A percentile compares a stretch with the other conserved stretches of the same genome.
Conservation (phyloP, 2,888 invertebrate genomes). For the Aquatica leii region DNA sequence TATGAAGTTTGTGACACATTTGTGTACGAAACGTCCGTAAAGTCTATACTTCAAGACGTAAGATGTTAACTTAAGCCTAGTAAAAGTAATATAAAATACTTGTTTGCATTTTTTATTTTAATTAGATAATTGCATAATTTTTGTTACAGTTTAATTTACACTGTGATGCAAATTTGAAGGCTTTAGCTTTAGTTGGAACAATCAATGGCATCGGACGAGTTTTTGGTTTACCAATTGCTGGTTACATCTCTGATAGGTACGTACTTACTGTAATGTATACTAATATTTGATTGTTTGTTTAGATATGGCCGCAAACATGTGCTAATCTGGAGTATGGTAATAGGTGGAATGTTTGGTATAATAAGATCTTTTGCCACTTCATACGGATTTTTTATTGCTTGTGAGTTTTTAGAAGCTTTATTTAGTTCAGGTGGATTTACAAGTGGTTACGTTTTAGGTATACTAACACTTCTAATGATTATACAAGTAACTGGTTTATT, state of each 20-base stretch:
- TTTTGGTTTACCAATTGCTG: conserved; percentile 65
- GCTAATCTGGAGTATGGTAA: neutral
- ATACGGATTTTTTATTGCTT: neutral
- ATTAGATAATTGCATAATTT: conserved; percentile 5
- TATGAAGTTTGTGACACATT: conserved; percentile 48
- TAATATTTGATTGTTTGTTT: neutral
- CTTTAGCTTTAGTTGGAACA: conserved; percentile 72
- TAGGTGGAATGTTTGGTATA: neutral
- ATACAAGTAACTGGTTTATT: neutral
- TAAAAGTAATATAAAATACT: neutral
- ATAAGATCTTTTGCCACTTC: neutral
- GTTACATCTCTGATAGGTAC: conserved; percentile 73
- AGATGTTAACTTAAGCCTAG: conserved; percentile 61
- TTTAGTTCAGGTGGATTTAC: neutral
- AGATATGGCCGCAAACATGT: neutral
- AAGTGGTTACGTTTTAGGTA: conserved; percentile 31
- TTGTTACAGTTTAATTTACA: conserved; percentile 69
- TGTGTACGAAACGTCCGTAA: conserved; percentile 51
- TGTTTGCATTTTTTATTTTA: neutral
- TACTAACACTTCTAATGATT: neutral
- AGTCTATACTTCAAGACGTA: conserved; percentile 55
- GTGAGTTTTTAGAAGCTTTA: neutral
- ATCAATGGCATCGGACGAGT: conserved; percentile 27
- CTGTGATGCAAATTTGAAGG: conserved; percentile 74
- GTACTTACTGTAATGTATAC: too few relatives aligned